These are phyloP conservation scores for Cordilura impudica DNA, from an alignment of 2,888 invertebrate species.

Conservation along the genomic window DNA sequence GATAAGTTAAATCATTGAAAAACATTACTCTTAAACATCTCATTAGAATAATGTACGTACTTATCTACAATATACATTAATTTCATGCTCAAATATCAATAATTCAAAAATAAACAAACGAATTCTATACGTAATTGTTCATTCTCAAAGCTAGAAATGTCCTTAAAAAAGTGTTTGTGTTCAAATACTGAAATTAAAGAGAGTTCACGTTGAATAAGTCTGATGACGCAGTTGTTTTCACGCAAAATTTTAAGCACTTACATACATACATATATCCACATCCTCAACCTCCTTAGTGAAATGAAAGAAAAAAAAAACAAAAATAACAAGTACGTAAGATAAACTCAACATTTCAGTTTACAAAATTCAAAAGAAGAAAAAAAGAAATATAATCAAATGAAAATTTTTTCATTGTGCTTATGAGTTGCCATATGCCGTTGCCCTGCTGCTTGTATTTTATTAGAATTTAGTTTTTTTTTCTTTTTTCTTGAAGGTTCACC, in stretches of 20 bases:
- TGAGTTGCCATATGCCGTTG: constrained; percentile 61
- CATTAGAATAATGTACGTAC: background rate
- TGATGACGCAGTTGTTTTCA: constrained; percentile 56
- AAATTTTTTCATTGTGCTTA: constrained; percentile 61
- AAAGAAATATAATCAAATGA: constrained; percentile 8
- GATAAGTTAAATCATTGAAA: background rate
- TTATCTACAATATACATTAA: background rate
- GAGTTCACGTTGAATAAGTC: constrained; percentile 23
- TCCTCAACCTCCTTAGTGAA: constrained; percentile 29
- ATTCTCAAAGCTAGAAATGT: constrained; percentile 18
- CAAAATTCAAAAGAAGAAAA: constrained; percentile 54
- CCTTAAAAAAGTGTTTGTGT: constrained; percentile 16
- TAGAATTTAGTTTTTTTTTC: constrained; percentile 40
- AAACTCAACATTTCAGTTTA: constrained; percentile 35
- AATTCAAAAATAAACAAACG: no score
- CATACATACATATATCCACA: constrained; percentile 2
- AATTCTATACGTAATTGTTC: no score
- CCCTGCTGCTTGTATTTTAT: constrained; percentile 51
- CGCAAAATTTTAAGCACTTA: constrained; percentile 33
- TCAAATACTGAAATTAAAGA: background rate
- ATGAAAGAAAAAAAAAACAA: background rate
- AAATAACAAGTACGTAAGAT: constrained; percentile 35
- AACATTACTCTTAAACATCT: background rate
- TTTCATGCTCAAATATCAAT: no score
- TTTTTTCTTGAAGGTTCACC: constrained; percentile 16